A percentile compares a stretch with the other conserved stretches of the same genome.
These are phyloP conservation scores for Lithobates sylvaticus DNA, from an alignment of 2,797 vertebrate genomes.

Conservation along the genomic window DNA sequence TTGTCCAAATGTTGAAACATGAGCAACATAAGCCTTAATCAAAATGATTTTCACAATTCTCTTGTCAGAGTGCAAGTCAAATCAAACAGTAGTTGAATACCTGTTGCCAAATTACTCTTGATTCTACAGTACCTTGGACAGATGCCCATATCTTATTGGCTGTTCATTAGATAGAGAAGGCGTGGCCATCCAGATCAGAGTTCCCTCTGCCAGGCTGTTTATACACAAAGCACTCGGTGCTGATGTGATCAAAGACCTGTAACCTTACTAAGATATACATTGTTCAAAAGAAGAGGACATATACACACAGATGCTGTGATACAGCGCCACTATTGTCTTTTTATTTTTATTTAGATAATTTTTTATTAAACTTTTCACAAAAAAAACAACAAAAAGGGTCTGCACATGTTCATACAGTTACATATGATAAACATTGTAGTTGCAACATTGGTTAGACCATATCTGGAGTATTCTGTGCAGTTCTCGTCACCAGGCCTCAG, in stretches of 20 bases:
- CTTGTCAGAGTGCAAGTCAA: not conserved
- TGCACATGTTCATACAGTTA: too few species aligned
- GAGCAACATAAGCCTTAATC: not conserved
- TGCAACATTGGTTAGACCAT: too few species aligned
- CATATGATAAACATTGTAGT: too few species aligned
- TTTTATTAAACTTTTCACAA: too few species aligned
- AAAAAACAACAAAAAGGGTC: too few species aligned
- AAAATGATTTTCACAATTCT: not conserved
- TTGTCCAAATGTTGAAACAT: not conserved
- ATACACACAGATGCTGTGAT: too few species aligned
- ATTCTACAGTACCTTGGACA: slow-evolving; percentile 49
- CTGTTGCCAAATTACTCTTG: slow-evolving; percentile 8
- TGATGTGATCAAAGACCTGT: not conserved
- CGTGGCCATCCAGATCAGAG: slow-evolving; percentile 11
- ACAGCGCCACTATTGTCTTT: too few species aligned
- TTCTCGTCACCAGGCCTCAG: too few species aligned
- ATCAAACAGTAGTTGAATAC: not conserved
- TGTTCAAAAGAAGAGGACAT: not conserved
- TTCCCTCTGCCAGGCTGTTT: not conserved
- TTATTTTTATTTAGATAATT: too few species aligned
- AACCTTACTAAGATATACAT: not conserved
- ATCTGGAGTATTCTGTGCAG: too few species aligned
- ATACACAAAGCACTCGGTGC: not conserved
- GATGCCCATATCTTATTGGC: slow-evolving; percentile 42
- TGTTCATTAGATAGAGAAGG: slow-evolving; percentile 31